Percentiles rank a stretch among this genome's conserved stretches.
Evolutionary conservation across 2,888 invertebrate genomes (phyloP).

Genomic region (Cheilosia pagana): DNA sequence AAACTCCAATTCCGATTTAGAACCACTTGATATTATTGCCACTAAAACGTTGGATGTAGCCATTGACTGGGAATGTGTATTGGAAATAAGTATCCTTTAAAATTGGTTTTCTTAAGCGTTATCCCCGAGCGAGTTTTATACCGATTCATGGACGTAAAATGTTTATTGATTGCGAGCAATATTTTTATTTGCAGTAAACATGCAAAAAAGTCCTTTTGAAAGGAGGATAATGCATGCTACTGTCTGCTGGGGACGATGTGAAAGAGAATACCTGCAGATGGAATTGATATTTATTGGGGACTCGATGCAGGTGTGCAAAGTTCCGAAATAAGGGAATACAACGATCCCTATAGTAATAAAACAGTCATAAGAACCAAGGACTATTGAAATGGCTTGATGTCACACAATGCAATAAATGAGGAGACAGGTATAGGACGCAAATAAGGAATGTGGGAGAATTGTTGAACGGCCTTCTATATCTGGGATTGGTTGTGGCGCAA

Average conservation of each 20-base stretch:
- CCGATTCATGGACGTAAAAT: background rate
- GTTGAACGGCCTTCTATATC: too few relatives aligned
- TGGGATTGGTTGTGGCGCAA: too few relatives aligned
- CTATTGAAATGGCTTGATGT: too few relatives aligned
- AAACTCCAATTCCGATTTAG: background rate
- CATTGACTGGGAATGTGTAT: background rate
- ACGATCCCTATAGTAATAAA: too few relatives aligned
- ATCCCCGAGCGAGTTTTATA: background rate
- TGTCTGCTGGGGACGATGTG: background rate
- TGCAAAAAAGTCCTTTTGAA: constrained; percentile 7
- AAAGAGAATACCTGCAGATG: background rate
- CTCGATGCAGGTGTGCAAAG: too few relatives aligned
- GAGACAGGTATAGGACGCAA: too few relatives aligned
- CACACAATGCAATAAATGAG: too few relatives aligned
- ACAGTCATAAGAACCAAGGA: too few relatives aligned
- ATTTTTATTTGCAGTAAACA: constrained; percentile 24
- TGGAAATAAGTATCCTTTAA: constrained; percentile 5
- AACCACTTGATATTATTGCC: constrained; percentile 27
- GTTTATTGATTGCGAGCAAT: constrained; percentile 31
- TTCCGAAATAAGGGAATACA: too few relatives aligned
- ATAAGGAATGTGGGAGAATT: too few relatives aligned
- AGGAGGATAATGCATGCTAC: constrained; percentile 9
- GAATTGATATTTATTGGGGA: background rate
- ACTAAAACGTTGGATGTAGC: background rate
- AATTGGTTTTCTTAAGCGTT: constrained; percentile 33